Evolutionary conservation across 1,140 invertebrate species (phyloP), one percentile per base, ranked within the genome.

Genomic region (Orussus abietinus): DNA sequence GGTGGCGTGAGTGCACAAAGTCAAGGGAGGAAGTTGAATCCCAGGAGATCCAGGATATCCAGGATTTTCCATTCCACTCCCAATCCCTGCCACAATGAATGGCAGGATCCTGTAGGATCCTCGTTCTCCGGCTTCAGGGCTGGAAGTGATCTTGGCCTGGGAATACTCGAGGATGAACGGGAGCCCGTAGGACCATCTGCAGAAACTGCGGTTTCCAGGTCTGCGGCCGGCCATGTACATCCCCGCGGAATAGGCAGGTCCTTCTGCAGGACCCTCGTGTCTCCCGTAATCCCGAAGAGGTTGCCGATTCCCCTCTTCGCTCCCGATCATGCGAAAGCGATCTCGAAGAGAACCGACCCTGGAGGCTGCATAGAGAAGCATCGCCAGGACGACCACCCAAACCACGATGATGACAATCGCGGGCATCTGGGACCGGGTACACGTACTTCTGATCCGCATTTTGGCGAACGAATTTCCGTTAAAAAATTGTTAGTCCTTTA

Each of bases 1-100:
- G 0, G 84, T 86, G 0, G 83, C 80, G 61, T 89, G 86, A 2
- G 84, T 86, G n/a, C 77, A 82, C 26, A 84, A 78, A 0, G 84
- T 86, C 1, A 73, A 38, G 28, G 57, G 49, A 3, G 66, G 64
- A 30, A 56, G 68, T 54, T n/a, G n/a, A n/a, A n/a, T n/a, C n/a
- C n/a, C n/a, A n/a, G n/a, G n/a, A n/a, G n/a, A n/a, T n/a, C n/a
- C n/a, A n/a, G n/a, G n/a, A n/a, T n/a, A n/a, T n/a, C n/a, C n/a
- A n/a, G n/a, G n/a, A n/a, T n/a, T n/a, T n/a, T n/a, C 11, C 51
- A 48, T 62, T 59, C 64, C 35, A 51, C 49, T 18, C 39, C 28
- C 28, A 19, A 35, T 67, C 15, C 69, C 72, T 61, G 57, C 68
- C 20, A 82, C 53, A 15, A 82, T 79, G 55, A 84, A 80, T 39